Percentiles rank a stretch among this genome's conserved stretches.
Evolutionary conservation across 1,140 invertebrate genomes (phyloP).

Genomic region (Brachionus koreanus): DNA sequence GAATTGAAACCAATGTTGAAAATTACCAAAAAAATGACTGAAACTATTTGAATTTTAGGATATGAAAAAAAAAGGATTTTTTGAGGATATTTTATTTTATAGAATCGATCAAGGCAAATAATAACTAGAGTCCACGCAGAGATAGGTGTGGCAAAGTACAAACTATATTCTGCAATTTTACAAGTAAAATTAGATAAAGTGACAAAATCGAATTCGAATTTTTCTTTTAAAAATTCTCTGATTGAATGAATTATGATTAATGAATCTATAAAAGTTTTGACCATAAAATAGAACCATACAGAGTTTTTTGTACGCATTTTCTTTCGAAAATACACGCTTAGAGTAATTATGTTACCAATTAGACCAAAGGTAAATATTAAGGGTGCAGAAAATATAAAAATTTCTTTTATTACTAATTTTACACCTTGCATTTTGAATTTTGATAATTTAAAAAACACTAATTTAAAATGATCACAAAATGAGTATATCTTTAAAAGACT

Average conservation of each 20-base stretch:
- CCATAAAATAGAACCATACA: not conserved
- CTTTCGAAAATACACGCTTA: not conserved
- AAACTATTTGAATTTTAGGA: not conserved
- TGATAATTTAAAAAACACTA: too few species aligned
- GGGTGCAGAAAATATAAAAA: not conserved
- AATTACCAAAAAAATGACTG: not conserved
- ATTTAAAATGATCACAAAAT: too few species aligned
- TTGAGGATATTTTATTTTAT: not conserved
- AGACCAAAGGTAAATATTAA: not conserved
- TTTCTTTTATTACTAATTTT: not conserved
- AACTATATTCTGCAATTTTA: not conserved
- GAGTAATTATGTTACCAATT: not conserved
- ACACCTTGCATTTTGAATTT: not conserved
- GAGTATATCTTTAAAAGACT: not conserved
- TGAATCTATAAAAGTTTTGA: not conserved
- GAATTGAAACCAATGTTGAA: not conserved
- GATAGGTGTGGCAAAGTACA: not conserved
- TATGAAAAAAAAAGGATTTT: not conserved
- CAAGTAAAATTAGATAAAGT: not conserved
- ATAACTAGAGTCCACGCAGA: not conserved
- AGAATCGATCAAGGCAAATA: not conserved
- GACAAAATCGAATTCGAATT: not conserved
- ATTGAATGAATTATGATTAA: conserved; percentile 11
- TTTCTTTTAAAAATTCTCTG: not conserved
- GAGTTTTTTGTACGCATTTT: not conserved